Conservation (phyloP, 1,140 invertebrate species). For the Saxidomus purpurata region DNA sequence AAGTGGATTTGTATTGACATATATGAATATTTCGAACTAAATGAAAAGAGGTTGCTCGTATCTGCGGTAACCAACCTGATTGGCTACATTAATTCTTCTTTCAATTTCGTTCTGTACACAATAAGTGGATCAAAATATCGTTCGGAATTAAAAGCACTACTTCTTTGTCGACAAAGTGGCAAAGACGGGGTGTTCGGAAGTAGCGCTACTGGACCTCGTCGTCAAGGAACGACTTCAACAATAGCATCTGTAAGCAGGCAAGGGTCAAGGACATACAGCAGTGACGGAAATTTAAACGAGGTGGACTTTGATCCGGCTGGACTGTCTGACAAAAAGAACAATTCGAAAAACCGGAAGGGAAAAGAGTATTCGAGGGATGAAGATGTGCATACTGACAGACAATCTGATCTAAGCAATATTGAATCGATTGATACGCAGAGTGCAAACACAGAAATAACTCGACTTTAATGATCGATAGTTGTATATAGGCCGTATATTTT, state of each 20-base stretch:
- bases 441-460: no score
- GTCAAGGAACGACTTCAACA: neutral
- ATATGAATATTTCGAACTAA: neutral
- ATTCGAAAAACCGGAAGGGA: no score
- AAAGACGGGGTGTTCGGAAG: conserved; percentile 19
- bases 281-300: neutral
- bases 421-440: no score
- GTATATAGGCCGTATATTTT: no score
- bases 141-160: conserved; percentile 22
- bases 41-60: neutral
- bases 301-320: neutral
- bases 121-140: conserved; percentile 60
- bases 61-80: conserved; percentile 29
- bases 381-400: no score
- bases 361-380: no score
- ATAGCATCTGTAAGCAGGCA: neutral
- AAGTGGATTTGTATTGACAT: neutral
- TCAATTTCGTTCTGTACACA: conserved; percentile 57
- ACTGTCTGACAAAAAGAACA: neutral
- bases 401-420: no score
- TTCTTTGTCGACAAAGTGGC: conserved; percentile 26
- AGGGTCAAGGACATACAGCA: neutral
- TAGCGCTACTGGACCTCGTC: neutral
- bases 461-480: no score
- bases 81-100: conserved; percentile 34